phyloP scores from a whole-genome alignment of 2,113 vertebrate genomes.

The Zapornia atra region DNA sequence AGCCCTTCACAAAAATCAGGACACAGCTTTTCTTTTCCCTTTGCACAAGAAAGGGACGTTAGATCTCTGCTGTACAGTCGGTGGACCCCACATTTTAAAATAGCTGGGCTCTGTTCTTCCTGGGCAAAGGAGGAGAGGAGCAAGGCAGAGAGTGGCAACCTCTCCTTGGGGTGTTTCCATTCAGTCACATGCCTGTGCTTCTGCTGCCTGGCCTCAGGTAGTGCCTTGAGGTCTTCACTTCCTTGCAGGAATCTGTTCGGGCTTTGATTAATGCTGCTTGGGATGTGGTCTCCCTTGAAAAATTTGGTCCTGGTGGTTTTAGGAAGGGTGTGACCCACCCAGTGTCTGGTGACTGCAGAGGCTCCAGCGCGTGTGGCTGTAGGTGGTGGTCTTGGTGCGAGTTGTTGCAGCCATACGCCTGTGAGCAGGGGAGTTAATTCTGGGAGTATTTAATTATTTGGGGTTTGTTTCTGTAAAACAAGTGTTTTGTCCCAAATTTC shows the following conservation, averaged over 20 bases:
- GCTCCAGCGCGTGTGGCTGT: background rate
- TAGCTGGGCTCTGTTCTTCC: background rate
- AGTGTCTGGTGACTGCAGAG: background rate
- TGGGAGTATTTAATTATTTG: background rate
- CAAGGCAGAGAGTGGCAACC: background rate
- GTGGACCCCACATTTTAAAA: background rate
- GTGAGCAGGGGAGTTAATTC: background rate
- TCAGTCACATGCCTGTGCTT: background rate
- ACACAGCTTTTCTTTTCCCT: constrained; percentile 1
- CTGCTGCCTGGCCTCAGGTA: background rate
- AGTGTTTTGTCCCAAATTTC: background rate
- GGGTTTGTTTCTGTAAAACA: background rate
- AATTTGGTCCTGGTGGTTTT: background rate
- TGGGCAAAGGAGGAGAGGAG: background rate
- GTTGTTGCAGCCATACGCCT: background rate
- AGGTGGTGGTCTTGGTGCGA: background rate
- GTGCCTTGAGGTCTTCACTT: background rate
- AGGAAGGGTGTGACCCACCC: background rate
- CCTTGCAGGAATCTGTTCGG: background rate
- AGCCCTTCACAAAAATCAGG: background rate
- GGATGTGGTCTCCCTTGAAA: background rate
- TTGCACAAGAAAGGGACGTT: background rate
- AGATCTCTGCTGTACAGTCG: background rate
- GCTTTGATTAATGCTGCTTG: background rate
- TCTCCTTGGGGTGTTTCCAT: background rate